These are phyloP conservation scores for Tetrax tetrax DNA, from an alignment of 2,113 vertebrate genomes.

Conservation along the genomic window DNA sequence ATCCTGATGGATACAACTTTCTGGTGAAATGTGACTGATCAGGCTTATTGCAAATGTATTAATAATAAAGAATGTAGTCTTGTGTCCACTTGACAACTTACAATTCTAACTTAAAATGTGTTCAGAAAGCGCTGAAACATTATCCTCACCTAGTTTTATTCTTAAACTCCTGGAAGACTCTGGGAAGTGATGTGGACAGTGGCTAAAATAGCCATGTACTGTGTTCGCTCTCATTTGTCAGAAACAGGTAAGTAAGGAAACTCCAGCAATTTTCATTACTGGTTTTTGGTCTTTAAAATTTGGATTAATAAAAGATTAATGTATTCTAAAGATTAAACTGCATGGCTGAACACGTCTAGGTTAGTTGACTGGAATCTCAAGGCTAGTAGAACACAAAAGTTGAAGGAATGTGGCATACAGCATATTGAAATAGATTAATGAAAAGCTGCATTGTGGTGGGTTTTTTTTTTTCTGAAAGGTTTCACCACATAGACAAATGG, in stretches of 20 bases:
- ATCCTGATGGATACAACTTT: background rate
- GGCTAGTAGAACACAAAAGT: slow-evolving; percentile 54
- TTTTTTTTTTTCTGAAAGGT: background rate
- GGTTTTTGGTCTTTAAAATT: background rate
- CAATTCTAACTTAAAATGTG: background rate
- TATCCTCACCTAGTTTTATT: background rate
- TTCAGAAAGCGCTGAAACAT: background rate
- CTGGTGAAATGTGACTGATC: background rate
- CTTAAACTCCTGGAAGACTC: background rate
- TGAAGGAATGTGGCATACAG: slow-evolving; percentile 41
- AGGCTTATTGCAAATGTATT: background rate
- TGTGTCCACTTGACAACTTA: background rate
- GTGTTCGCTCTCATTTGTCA: background rate
- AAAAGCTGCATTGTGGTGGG: slow-evolving; percentile 55
- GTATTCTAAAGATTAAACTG: slow-evolving; percentile 75
- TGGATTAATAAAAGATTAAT: slow-evolving; percentile 48
- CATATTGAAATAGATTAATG: slow-evolving; percentile 61
- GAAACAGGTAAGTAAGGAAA: background rate
- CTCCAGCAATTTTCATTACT: background rate
- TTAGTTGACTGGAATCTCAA: slow-evolving; percentile 76
- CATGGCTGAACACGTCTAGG: slow-evolving; percentile 75
- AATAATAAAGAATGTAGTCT: background rate
- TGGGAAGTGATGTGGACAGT: background rate
- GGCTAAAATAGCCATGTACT: background rate
- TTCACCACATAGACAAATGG: background rate